These are phyloP conservation scores for Anguilla obscura DNA, from an alignment of 2,797 vertebrate genomes.

Conservation along the genomic window DNA sequence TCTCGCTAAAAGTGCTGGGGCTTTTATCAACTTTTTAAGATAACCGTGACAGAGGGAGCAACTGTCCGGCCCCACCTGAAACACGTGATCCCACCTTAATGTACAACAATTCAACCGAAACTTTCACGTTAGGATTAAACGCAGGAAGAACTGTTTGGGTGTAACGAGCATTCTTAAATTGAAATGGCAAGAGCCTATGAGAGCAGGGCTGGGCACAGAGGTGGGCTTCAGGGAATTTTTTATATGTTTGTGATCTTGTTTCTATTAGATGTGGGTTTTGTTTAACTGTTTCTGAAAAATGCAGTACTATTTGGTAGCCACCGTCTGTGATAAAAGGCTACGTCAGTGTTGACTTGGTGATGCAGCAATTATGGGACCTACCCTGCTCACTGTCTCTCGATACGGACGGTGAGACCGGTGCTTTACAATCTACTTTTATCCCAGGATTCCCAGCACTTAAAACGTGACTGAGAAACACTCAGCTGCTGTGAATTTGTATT, in stretches of 20 bases:
- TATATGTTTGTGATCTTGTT: neutral
- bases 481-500: neutral
- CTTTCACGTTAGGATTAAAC: neutral
- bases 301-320: neutral
- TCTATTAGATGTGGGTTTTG: neutral
- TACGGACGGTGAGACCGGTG: neutral
- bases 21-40: neutral
- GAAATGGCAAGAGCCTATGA: neutral
- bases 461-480: neutral
- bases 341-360: neutral
- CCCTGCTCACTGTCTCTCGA: neutral
- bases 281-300: neutral
- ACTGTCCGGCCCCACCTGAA: neutral
- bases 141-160: neutral
- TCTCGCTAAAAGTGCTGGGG: neutral
- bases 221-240: too few relatives aligned
- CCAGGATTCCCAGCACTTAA: neutral
- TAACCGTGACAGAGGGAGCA: neutral
- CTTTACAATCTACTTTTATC: neutral
- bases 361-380: neutral
- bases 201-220: neutral
- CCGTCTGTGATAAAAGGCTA: neutral
- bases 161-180: neutral
- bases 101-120: neutral
- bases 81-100: neutral